Conservation (phyloP, 1,140 invertebrate genomes). For the Goniozus legneri region DNA sequence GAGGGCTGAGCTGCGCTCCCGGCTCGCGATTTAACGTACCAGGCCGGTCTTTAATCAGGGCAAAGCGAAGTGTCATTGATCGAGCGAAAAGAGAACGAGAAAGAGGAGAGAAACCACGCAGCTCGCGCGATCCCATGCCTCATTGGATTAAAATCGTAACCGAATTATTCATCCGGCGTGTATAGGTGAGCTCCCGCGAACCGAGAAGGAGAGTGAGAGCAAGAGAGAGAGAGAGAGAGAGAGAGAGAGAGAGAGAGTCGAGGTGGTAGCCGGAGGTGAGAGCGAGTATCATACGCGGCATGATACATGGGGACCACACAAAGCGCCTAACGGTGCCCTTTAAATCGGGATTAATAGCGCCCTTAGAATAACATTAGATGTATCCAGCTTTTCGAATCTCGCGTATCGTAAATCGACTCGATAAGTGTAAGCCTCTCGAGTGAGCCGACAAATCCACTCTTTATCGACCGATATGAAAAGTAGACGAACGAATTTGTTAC, state of each 20-base stretch:
- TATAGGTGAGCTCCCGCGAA: no score
- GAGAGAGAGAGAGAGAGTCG: no score
- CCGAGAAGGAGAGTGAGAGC: no score
- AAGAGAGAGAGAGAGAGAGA: no score
- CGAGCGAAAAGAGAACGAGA: background rate
- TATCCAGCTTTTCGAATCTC: slow-evolving; percentile 12
- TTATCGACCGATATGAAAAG: no score
- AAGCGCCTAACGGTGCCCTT: slow-evolving; percentile 36
- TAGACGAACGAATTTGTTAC: no score
- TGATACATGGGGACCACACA: slow-evolving; percentile 43
- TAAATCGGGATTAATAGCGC: slow-evolving; percentile 41
- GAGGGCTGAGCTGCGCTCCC: background rate
- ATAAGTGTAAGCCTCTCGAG: no score
- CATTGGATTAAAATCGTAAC: slow-evolving; percentile 41
- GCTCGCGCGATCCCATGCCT: slow-evolving; percentile 29
- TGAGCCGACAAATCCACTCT: no score
- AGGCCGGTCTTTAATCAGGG: slow-evolving; percentile 28
- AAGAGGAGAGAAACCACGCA: slow-evolving; percentile 22
- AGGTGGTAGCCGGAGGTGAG: no score
- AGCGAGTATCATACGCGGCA: no score
- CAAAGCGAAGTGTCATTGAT: slow-evolving; percentile 12
- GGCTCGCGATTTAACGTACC: slow-evolving; percentile 5
- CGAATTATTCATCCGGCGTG: slow-evolving; percentile 37
- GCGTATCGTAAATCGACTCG: slow-evolving; percentile 6
- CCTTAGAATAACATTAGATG: slow-evolving; percentile 21